phyloP scores from a whole-genome alignment of 2,113 vertebrate genomes.

The Pseudopodoces humilis region DNA sequence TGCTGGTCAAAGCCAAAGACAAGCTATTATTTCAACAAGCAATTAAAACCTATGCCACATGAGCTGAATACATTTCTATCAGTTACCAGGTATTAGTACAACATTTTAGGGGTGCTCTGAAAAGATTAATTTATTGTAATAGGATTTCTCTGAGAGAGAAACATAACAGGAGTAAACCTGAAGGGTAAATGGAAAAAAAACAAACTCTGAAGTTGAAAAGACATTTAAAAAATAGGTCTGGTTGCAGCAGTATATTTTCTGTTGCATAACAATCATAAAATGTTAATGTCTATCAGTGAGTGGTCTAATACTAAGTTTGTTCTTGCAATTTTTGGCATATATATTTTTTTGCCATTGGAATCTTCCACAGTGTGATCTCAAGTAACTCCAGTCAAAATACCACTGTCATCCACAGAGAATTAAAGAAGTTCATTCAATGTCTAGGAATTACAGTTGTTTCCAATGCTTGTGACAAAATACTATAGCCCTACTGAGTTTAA shows the following conservation, averaged over 20 bases:
- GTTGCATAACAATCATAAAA: neutral
- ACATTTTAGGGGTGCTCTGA: neutral
- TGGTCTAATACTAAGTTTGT: neutral
- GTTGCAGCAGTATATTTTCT: neutral
- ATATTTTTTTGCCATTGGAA: neutral
- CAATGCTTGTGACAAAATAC: neutral
- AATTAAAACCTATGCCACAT: neutral
- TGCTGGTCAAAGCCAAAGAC: neutral
- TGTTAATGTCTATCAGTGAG: neutral
- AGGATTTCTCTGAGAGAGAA: neutral
- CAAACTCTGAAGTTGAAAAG: neutral
- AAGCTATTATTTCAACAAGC: neutral
- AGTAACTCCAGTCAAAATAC: constrained; percentile 1
- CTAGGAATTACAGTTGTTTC: neutral
- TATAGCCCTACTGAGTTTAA: neutral
- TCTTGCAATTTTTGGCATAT: neutral
- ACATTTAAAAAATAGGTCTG: neutral
- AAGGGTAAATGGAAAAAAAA: neutral
- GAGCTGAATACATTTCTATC: neutral
- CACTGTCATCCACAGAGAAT: neutral
- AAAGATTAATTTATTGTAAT: neutral
- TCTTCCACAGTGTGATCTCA: neutral
- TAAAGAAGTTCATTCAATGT: neutral
- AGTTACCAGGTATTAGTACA: neutral
- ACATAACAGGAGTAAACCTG: neutral